These are phyloP conservation scores for Nomada hirtipes DNA, from an alignment of 2,888 invertebrate species.

Conservation along the genomic window DNA sequence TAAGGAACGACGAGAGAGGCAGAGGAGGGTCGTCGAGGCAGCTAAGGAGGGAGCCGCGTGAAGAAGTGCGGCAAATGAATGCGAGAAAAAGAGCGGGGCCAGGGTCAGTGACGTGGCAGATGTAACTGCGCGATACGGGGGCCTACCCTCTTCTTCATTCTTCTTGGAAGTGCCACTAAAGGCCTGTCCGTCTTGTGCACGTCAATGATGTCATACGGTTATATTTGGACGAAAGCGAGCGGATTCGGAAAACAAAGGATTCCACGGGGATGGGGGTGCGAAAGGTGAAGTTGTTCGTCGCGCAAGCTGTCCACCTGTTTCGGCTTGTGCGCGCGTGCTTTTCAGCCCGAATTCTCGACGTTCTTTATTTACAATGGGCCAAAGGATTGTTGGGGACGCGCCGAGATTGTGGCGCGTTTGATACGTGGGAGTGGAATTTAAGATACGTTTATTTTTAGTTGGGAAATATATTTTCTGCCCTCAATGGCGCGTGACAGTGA, in stretches of 20 bases:
- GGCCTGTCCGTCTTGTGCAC: constrained; percentile 59
- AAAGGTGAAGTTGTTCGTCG: background rate
- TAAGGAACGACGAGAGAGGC: constrained; percentile 47
- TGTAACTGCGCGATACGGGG: constrained; percentile 76
- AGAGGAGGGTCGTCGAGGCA: constrained; percentile 19
- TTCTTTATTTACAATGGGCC: too few relatives aligned
- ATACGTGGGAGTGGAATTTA: too few relatives aligned
- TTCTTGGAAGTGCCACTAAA: constrained; percentile 64
- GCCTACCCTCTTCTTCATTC: constrained; percentile 68
- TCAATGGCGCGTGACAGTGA: too few relatives aligned
- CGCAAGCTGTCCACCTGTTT: too few relatives aligned
- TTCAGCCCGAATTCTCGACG: too few relatives aligned
- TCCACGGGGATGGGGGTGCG: background rate
- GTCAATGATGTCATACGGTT: constrained; percentile 56
- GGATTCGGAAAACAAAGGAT: constrained; percentile 47
- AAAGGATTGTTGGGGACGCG: too few relatives aligned
- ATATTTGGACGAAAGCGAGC: constrained; percentile 16
- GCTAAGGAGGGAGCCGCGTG: constrained; percentile 40
- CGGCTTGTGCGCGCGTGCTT: too few relatives aligned
- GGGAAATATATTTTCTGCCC: too few relatives aligned
- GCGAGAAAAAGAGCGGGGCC: constrained; percentile 57
- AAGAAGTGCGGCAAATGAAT: constrained; percentile 34
- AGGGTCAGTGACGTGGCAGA: constrained; percentile 79
- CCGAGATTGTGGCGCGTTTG: too few relatives aligned
- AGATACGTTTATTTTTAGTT: too few relatives aligned